Evolutionary conservation across 2,888 invertebrate species (phyloP), one percentile per base, ranked within the genome.

Genomic region (Acheta domesticus): DNA sequence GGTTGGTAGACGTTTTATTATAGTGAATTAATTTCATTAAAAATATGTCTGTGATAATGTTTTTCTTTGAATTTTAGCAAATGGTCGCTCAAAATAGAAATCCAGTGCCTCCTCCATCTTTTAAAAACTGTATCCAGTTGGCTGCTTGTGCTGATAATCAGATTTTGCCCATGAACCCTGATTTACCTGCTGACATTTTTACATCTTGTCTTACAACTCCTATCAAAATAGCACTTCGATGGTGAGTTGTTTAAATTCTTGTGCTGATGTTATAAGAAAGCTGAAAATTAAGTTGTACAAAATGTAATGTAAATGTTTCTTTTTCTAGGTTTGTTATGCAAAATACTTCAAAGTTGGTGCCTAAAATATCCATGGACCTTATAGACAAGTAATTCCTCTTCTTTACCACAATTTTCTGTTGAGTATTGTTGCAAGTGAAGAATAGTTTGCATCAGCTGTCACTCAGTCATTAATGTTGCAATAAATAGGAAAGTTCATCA

Each of bases 151-250:
- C 94, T 73, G 92, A 93, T n/a, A 94, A 94, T 84, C 97, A 99
- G 89, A 91, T 93, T 83, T 90, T 99, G 84, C 99, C 99, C 20
- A 97, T 97, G 96, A 95, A 96, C 89, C 95, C 99, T 0, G 96
- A 98, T 87, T 89, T 99, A 85, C 99, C 99, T 8, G 99, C 99
- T 2, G 99, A 93, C 86, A 90, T 99, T 84, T 99, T 99, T 89
- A 99, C 99, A 49, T 93, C 98, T 19, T 99, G 99, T 88, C 91
- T 99, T 84, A 99, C 99, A 79, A 99, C 99, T 79, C 99, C 99
- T 75, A 98, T 99, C 84, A 96, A 96, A 89, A 96, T 96, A 85
- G 97, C 97, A 81, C 90, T 98, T 82, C 91, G 94, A 86, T 98
- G 98, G 97, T 91, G 85, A 84, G 85, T 80, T 48, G 36, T n/a